Conservation (phyloP, 2,797 vertebrate species). For the Gila robusta region DNA sequence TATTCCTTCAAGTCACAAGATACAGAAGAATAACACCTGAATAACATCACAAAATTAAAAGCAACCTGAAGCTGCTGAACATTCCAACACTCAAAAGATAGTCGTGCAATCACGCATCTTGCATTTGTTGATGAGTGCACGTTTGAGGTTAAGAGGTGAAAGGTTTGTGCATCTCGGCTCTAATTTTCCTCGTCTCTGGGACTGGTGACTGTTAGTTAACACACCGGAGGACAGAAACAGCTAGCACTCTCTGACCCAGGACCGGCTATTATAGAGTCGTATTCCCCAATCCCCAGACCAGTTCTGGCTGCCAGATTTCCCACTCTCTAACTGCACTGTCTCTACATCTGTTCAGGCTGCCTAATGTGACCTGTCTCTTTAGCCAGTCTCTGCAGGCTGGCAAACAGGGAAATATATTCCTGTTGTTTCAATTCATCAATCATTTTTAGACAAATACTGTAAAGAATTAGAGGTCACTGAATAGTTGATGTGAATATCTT, state of each 20-base stretch:
- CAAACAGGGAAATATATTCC: conserved; percentile 48
- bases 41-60: not conserved
- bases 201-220: conserved; percentile 79
- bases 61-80: not conserved
- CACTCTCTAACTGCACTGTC: conserved; percentile 75
- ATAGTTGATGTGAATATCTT: conserved; percentile 6
- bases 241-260: conserved; percentile 76
- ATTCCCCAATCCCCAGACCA: conserved; percentile 79
- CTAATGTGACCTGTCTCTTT: conserved; percentile 74
- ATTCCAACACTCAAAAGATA: not conserved
- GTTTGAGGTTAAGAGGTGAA: conserved; percentile 48
- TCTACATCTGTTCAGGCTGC: conserved; percentile 72
- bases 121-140: conserved; percentile 14
- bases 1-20: not conserved
- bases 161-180: conserved; percentile 31
- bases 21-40: not conserved
- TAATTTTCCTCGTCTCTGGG: conserved; percentile 57
- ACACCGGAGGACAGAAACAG: conserved; percentile 72
- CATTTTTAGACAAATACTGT: conserved; percentile 29
- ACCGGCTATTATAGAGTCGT: conserved; percentile 79
- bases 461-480: conserved; percentile 34
- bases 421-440: conserved; percentile 53
- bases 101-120: not conserved
- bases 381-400: conserved; percentile 67
- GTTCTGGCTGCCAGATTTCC: conserved; percentile 73